Base-by-base conservation (phyloP, 2,797 vertebrate species). In the Sphenopsis melanotis region DNA sequence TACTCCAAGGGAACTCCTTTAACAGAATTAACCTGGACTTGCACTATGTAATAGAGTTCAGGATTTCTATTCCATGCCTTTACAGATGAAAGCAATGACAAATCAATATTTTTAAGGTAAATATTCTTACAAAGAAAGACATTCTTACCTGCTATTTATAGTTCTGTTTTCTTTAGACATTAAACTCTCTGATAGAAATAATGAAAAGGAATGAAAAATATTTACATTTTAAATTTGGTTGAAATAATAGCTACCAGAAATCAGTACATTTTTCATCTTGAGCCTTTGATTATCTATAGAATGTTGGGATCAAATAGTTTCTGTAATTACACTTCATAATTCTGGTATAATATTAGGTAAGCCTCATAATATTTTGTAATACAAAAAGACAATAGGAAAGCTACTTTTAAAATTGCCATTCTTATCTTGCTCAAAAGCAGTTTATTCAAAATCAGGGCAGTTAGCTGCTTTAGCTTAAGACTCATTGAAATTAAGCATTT, bases 211-310 rank as follows among this genome's bases (percentile, higher is more conserved):
- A 95, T 49, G 22, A 94, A 49, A 71, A 89, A 91, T 79, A 89
- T 72, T 94, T 93, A 53, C 14, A n/a, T 90, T 87, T 81, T 55
- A 71, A 49, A 32, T 49, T 93, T 91, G 64, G 60, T 61, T 83
- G 37, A 83, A 94, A 68, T 93, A 97, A 96, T 86, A 75, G 61
- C 95, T 96, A 89, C 66, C 85, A 96, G 93, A 96, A 95, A 85
- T 79, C 27, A 37, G 50, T 88, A 46, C 8, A 27, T 71, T 83
- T 71, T 89, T 87, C 79, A 95, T 42, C 44, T 66, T 88, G 37
- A 68, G 68, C 36, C 55, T 96, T 95, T 97, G 71, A 87, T 89
- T 81, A 66, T 74, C 56, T 96, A 14, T 68, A 19, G 18, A 81
- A 11, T 1, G 18, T 39, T 29, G 57, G 26, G 26, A 97, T 96